Base-by-base conservation (phyloP, 2,797 vertebrate species). In the Anomalospiza imberbis region DNA sequence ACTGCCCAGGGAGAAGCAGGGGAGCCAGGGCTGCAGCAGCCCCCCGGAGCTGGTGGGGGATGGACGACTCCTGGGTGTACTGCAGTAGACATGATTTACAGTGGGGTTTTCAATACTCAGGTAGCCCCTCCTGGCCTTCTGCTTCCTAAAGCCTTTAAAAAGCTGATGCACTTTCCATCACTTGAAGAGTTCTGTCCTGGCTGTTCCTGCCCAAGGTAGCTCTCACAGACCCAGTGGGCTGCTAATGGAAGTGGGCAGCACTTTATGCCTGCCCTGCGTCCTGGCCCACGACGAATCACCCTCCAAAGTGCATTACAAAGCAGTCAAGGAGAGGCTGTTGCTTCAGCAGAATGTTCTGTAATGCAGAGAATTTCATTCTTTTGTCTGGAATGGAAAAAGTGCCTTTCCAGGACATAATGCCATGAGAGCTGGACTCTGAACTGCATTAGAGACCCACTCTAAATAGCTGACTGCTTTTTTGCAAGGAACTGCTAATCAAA, bases 221-320 rank as follows among this genome's bases (percentile, higher is more conserved):
- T 83, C 65, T 81, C 11, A 0, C 2, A 32, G 77, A 44, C 36
- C 29, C 34, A 0, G 0, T 38, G 72, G 63, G 48, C 77, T 48
- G 77, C 91, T 95, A 93, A 92, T 92, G 81, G 91, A 87, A 87
- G 55, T 8, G n/a, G 62, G 81, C 75, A 82, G 74, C 66, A 55
- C 78, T 92, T 94, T 82, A n/a, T 78, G 54, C 54, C 53, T 83
- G 42, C 65, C 54, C 74, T 36, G 29, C 3, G 4, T 65, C 60
- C 60, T 70, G 63, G 63, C 55, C 71, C 2, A 1, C 9, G 3
- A 66, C 3, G 0, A 68, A 81, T 80, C 21, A 6, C 60, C 65
- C 74, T 73, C 26, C 74, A 40, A 94, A 89, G 63, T 26, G 84
- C 87, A 82, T 93, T 85, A 89, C 36, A 58, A 28, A 48, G 44